Conservation (phyloP, 2,797 vertebrate genomes). For the Pantherophis alleghaniensis region DNA sequence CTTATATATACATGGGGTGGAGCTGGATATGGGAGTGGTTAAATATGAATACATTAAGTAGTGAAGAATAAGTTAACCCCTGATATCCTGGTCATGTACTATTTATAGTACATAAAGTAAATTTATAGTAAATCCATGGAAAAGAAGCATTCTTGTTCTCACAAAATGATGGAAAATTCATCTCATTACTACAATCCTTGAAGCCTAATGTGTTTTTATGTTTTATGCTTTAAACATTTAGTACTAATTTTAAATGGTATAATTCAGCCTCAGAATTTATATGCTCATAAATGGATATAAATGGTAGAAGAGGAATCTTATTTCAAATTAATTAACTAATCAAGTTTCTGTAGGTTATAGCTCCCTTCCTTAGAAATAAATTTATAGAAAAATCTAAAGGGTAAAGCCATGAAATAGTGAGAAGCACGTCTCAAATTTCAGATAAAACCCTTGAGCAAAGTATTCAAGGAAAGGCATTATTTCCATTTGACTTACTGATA, state of each 20-base stretch:
- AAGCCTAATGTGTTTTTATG: neutral
- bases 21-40: too few species aligned
- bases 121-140: neutral
- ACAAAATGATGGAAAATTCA: neutral
- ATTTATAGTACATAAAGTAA: too few species aligned
- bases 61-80: too few species aligned
- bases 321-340: neutral
- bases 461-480: neutral
- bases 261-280: neutral
- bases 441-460: neutral
- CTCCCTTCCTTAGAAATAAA: neutral
- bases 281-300: neutral
- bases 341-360: neutral
- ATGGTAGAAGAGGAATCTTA: neutral
- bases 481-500: constrained; percentile 4
- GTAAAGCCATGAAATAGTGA: neutral
- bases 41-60: too few species aligned
- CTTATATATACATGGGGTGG: too few species aligned
- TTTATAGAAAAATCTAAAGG: neutral
- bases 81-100: too few species aligned
- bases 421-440: neutral
- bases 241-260: neutral
- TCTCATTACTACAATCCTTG: neutral
- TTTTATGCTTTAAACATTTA: neutral
- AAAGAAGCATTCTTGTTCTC: neutral